Evolutionary conservation across 2,797 vertebrate species (phyloP), one percentile per base, ranked within the genome.

Genomic region (Peromyscus nudipes): DNA sequence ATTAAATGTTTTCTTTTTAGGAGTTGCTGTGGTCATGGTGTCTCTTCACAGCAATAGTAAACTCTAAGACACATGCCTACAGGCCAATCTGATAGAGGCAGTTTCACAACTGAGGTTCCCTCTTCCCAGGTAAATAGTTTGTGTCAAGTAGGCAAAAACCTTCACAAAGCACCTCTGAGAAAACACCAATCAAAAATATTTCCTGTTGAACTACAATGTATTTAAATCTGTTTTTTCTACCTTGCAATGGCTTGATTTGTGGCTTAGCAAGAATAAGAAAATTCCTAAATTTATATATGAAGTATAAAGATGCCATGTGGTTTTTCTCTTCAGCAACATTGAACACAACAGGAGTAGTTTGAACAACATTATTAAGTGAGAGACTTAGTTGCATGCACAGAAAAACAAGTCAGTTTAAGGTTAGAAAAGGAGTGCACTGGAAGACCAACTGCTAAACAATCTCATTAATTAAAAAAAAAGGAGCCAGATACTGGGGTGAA

Each of bases 161-260:
- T 21, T 6, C 31, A 85, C 21, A n/a, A 85, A 79, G 27, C 73
- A 65, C 67, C 89, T 96, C 23, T 87, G 52, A 49, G 65, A 64
- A 94, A 69, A 76, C 31, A 86, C 46, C 14, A 60, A 84, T 84
- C 3, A 77, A 87, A 65, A 94, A 65, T 55, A 52, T 92, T 79
- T 57, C 37, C 40, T 57, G 40, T 49, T n/a, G 67, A 27, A 71
- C 55, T 77, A n/a, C 4, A 52, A 46, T 89, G 40, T 89, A 83
- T 80, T 52, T 83, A 84, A 73, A 94, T 75, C 19, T 87, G 49
- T 29, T 73, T 94, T 88, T 88, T 55, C 64, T 16, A 91, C 40
- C 4, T 92, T 88, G 60, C 12, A 23, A 65, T 55, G 23, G 75
- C 6, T 79, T 81, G n/a, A 85, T 12, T 77, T 92, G 46, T 62